Evolutionary conservation across 2,797 vertebrate species (phyloP).

Genomic region (Rhabdomys pumilio): DNA sequence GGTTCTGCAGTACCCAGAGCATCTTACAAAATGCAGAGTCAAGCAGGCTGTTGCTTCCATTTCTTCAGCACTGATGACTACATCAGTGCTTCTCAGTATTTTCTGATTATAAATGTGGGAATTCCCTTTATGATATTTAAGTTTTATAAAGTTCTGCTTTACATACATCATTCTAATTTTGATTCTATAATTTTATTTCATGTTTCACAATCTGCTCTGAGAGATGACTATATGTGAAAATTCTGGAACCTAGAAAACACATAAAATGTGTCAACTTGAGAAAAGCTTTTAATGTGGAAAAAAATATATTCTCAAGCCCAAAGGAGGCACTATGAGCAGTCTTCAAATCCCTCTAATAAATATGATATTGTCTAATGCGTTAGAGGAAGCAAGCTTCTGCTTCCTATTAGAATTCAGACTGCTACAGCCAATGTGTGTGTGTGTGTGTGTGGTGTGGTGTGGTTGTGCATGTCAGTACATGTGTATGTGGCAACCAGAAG

Average conservation of each 20-base stretch:
- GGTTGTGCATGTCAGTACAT: background rate
- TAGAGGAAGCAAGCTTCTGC: background rate
- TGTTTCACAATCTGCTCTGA: background rate
- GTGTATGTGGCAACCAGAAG: background rate
- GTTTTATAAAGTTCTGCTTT: background rate
- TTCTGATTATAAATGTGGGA: background rate
- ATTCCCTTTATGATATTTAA: background rate
- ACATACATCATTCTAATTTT: background rate
- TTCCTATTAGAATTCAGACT: background rate
- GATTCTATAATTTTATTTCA: background rate
- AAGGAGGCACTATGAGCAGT: background rate
- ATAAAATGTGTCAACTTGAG: background rate
- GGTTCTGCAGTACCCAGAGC: background rate
- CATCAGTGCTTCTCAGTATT: background rate
- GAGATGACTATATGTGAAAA: background rate
- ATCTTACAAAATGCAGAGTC: background rate
- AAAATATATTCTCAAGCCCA: background rate
- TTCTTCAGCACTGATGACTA: background rate
- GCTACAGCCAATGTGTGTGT: background rate
- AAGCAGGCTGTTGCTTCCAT: background rate
- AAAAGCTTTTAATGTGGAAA: background rate
- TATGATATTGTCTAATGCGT: background rate
- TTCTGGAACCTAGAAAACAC: background rate
- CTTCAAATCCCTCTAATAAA: fast-evolving
- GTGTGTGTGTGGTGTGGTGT: background rate